Base-by-base conservation (phyloP, 1,140 invertebrate genomes). In the Plodia interpunctella region DNA sequence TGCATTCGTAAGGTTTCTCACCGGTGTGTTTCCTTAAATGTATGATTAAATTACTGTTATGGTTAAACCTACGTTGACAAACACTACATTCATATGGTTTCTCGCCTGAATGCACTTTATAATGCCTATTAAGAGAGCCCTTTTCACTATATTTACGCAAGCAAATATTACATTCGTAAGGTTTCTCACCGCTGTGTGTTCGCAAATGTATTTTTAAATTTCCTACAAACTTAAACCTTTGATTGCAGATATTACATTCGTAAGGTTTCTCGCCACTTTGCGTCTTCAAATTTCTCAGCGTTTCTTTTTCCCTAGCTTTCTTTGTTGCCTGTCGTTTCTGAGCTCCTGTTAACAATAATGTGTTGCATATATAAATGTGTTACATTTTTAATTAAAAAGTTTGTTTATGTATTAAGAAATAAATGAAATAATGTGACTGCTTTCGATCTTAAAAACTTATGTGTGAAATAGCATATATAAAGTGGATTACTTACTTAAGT, bases 1-100 rank as follows among this genome's bases (percentile, higher is more conserved):
- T 53, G 21, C 51, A 53, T 53, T 53, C 51, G 21, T 53, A 53
- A 5, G 51, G 51, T 25, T 53, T 53, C 51, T 53, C 51, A 17
- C 51, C 51, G 0, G 19, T 51, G 9, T 51, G 49, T 51, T 19
- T 51, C n/a, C 20, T 51, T 51, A 51, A 20, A 51, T 51, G 49
- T 51, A 20, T 51, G 2, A 20, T 51, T 51, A 51, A 51, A 9
- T 21, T 51, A 20, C 20, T 51, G 6, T 51, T 51, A 51, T 51
- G 49, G 5, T 51, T 51, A 51, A 51, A 51, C 15, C 49, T 51
- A 9, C 13, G 20, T 15, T 51, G 49, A 20, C 49, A 51, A 11
- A 51, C 20, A 10, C 9, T 20, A 20, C 49, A 51, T 20, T 51
- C 49, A 20, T 51, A 51, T 5, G 49, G 49, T 21, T 51, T 51